Evolutionary conservation across 2,888 invertebrate genomes (phyloP), one percentile per base, ranked within the genome.

Genomic region (Eilema depressum): DNA sequence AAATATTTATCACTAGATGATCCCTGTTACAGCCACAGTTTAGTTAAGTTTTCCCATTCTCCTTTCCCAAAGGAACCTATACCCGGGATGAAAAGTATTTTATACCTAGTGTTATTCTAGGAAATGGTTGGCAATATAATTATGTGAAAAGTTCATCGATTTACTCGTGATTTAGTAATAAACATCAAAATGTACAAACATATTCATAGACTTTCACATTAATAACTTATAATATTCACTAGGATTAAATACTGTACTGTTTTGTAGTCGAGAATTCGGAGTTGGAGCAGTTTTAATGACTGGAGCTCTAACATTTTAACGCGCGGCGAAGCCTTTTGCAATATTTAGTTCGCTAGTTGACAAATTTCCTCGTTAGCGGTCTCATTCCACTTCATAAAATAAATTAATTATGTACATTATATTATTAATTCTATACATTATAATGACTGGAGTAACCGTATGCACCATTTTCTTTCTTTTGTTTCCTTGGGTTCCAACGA

Each of bases 331-430:
- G 77, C 78, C 77, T 75, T 79, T 71, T 77, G 80, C 84, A 78
- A 78, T 85, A 82, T 82, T 79, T 78, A 83, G 83, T 83, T 82
- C 70, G 71, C 77, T 72, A 73, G 78, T 86, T 84, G 83, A 83
- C 80, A 84, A 81, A 81, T 85, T 83, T 79, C 75, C 80, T 77
- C 75, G 79, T 77, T 80, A 71, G 80, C 66, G 82, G 77, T 83
- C 80, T 82, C 75, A 80, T 78, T 79, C 79, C 77, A 79, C 78
- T 80, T 82, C 73, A 80, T 78, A 74, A 75, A 74, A 81, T 80
- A 77, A 80, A 83, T 83, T 83, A 83, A 83, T 83, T 80, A 76
- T 20, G 53, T n/a, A 10, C 53, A 53, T 4, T 53, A 47, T 20
- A 53, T 4, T 53, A 47, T 20, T 47, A 20, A 20, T 20, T 53